phyloP scores from a whole-genome alignment of 2,888 invertebrate species.

The Asteroscopus sphinx region DNA sequence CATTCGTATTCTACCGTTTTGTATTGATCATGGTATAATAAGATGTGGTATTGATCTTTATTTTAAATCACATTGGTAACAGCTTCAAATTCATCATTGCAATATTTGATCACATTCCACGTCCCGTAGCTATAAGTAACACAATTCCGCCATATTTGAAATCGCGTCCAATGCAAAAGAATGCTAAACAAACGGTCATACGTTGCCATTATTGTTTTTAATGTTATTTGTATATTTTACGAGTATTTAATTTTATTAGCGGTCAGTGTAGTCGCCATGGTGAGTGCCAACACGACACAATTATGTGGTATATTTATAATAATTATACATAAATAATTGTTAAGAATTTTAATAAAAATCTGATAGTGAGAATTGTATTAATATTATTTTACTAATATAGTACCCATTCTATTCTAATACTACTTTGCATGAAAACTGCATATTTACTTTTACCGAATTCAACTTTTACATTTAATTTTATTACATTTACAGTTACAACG shows the following conservation, averaged over 20 bases:
- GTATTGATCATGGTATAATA: too few relatives aligned
- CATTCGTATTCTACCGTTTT: too few relatives aligned
- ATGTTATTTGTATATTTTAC: slow-evolving; percentile 62
- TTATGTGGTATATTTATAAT: slow-evolving; percentile 80
- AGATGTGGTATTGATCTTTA: slow-evolving; percentile 6
- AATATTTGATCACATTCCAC: slow-evolving; percentile 55
- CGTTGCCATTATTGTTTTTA: slow-evolving; percentile 63
- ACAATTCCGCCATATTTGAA: slow-evolving; percentile 58
- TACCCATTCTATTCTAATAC: slow-evolving; percentile 45
- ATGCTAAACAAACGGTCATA: slow-evolving; percentile 57
- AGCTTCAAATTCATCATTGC: slow-evolving; percentile 41
- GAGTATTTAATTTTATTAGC: slow-evolving; percentile 60
- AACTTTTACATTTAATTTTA: background rate
- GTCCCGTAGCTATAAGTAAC: slow-evolving; percentile 58
- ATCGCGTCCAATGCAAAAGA: slow-evolving; percentile 64
- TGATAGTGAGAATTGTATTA: slow-evolving; percentile 71
- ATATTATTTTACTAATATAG: slow-evolving; percentile 58
- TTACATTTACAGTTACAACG: too few relatives aligned
- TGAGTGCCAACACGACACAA: slow-evolving; percentile 81
- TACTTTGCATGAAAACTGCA: slow-evolving; percentile 56
- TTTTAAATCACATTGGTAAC: background rate
- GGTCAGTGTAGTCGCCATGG: slow-evolving; percentile 71
- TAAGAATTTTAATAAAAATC: slow-evolving; percentile 85
- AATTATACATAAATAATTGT: slow-evolving; percentile 81
- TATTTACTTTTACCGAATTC: background rate